These are phyloP conservation scores for Cosmopolites sordidus DNA, from an alignment of 2,888 invertebrate genomes.

Conservation along the genomic window DNA sequence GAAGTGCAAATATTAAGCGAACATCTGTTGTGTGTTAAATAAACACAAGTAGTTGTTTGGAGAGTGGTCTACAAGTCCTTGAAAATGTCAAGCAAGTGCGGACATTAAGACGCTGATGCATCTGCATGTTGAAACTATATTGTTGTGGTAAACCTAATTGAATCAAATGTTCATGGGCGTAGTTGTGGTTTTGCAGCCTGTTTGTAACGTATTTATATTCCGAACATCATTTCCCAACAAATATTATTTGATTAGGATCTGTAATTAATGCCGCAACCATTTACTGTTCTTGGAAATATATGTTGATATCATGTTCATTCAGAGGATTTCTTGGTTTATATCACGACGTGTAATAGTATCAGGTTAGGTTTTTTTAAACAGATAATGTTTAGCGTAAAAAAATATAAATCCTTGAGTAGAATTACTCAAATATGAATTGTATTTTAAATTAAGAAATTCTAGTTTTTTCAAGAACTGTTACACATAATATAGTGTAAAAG, in stretches of 20 bases:
- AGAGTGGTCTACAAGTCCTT: background rate
- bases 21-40: background rate
- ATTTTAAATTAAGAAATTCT: no score
- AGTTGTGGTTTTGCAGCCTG: background rate
- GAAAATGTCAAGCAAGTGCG: constrained; percentile 1
- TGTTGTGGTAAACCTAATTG: constrained; percentile 1
- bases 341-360: no score
- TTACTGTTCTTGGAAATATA: no score
- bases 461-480: no score
- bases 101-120: background rate
- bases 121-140: constrained; percentile 1
- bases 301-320: no score
- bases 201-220: background rate
- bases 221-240: background rate
- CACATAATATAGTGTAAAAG: no score
- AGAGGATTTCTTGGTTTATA: no score
- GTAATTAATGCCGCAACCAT: background rate
- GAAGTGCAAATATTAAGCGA: background rate
- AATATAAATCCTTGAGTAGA: no score
- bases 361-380: no score
- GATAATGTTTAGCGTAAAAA: no score
- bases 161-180: constrained; percentile 2
- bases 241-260: background rate
- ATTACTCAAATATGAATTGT: no score
- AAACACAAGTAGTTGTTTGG: background rate